A percentile compares a stretch with the other conserved stretches of the same genome.
phyloP scores from a whole-genome alignment of 2,888 invertebrate species.

The Tanypteryx hageni region DNA sequence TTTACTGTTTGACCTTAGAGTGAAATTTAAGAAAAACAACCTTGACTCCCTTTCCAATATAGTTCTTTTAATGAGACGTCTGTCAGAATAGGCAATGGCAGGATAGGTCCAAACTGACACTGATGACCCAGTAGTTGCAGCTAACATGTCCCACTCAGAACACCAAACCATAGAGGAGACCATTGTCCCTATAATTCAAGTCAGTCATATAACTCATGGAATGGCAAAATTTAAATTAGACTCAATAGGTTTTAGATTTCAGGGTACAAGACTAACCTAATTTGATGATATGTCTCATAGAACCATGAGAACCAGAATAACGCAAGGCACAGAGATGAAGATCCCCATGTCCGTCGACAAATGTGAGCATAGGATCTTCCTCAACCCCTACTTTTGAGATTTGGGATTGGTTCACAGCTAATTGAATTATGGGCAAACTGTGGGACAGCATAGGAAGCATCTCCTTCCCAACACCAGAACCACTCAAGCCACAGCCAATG shows the following conservation, averaged over 20 bases:
- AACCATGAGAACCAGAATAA: slow-evolving; percentile 78
- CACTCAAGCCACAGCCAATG: slow-evolving; percentile 80
- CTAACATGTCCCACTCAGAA: slow-evolving; percentile 86
- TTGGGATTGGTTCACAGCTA: slow-evolving; percentile 88
- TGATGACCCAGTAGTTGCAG: slow-evolving; percentile 86
- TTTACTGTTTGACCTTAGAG: no score
- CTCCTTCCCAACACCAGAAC: slow-evolving; percentile 79
- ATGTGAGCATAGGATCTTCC: slow-evolving; percentile 88
- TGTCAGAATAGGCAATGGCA: slow-evolving; percentile 83
- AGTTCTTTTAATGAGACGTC: slow-evolving; percentile 80
- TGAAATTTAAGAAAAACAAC: slow-evolving; percentile 69
- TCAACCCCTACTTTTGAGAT: slow-evolving; percentile 78
- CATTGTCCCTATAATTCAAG: slow-evolving; percentile 78
- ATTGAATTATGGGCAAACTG: slow-evolving; percentile 86
- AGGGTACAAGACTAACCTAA: slow-evolving; percentile 78
- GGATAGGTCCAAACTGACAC: slow-evolving; percentile 91
- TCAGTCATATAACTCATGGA: neutral
- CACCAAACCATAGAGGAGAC: slow-evolving; percentile 84
- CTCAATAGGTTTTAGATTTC: no score
- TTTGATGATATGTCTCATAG: slow-evolving; percentile 82
- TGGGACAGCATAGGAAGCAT: slow-evolving; percentile 87
- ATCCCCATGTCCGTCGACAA: slow-evolving; percentile 93
- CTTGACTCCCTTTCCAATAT: slow-evolving; percentile 75
- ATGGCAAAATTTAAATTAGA: no score
- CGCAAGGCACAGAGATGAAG: slow-evolving; percentile 85